Percentiles rank a stretch among this genome's conserved stretches.
phyloP scores from a whole-genome alignment of 1,140 invertebrate genomes.

The Drosophila nigromelanica region DNA sequence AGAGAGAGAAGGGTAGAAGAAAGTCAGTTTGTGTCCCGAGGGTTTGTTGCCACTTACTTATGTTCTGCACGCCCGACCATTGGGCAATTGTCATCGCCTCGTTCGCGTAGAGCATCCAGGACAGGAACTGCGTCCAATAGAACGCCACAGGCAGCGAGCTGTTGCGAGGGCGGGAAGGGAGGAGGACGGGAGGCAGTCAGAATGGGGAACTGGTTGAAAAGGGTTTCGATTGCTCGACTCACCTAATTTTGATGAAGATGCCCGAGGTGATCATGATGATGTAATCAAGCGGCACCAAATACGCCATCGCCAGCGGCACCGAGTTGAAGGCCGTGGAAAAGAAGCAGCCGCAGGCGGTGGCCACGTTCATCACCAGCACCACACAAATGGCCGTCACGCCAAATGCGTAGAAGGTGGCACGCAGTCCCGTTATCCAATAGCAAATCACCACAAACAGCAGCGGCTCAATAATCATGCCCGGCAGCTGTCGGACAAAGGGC shows the following conservation, averaged over 20 bases:
- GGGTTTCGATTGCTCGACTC: slow-evolving; percentile 32
- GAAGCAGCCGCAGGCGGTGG: slow-evolving; percentile 93
- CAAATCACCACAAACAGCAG: slow-evolving; percentile 90
- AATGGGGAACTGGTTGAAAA: neutral
- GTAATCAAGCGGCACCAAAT: slow-evolving; percentile 94
- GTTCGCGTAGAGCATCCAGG: slow-evolving; percentile 96
- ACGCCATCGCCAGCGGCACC: slow-evolving; percentile 91
- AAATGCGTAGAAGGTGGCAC: slow-evolving; percentile 88
- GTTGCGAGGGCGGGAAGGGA: slow-evolving; percentile 76
- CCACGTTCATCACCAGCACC: slow-evolving; percentile 91
- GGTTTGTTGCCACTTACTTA: slow-evolving; percentile 86
- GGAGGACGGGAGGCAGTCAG: neutral
- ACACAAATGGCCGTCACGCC: slow-evolving; percentile 87
- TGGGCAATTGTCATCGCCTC: slow-evolving; percentile 93
- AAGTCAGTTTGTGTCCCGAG: neutral
- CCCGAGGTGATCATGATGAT: slow-evolving; percentile 94
- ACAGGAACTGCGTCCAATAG: slow-evolving; percentile 94
- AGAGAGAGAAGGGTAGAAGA: neutral
- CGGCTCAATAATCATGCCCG: slow-evolving; percentile 91
- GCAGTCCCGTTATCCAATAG: slow-evolving; percentile 91
- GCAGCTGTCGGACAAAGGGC: slow-evolving; percentile 85
- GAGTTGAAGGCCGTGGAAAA: slow-evolving; percentile 93
- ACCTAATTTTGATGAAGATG: slow-evolving; percentile 92
- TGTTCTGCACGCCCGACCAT: slow-evolving; percentile 90
- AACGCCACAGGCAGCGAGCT: slow-evolving; percentile 92